A percentile compares a stretch with the other conserved stretches of the same genome.
Conservation (phyloP, 35 echinoderm and acorn worm species). For the Apostichopus japonicus region DNA sequence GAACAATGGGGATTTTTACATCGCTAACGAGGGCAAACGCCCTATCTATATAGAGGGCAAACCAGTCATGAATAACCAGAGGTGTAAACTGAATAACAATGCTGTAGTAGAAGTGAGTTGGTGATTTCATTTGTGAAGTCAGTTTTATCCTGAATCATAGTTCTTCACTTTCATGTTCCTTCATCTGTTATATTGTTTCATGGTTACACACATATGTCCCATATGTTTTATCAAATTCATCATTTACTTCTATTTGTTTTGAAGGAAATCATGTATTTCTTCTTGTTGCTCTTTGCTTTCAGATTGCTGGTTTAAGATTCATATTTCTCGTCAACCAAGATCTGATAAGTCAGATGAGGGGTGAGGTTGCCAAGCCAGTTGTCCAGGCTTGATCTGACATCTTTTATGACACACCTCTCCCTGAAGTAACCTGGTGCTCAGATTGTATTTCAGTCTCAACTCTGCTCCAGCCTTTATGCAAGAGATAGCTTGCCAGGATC, state of each 20-base stretch:
- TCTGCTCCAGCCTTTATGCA: no score
- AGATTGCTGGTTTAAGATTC: conserved; percentile 98
- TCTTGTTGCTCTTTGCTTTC: neutral
- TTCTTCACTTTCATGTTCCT: neutral
- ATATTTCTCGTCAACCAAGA: conserved; percentile 99
- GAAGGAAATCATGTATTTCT: neutral
- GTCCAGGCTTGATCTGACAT: neutral
- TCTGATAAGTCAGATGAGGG: conserved; percentile 79
- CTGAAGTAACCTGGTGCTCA: no score
- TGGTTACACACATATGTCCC: no score
- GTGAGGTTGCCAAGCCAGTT: conserved; percentile 66
- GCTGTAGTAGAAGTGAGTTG: conserved; percentile 89
- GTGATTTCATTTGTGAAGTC: neutral
- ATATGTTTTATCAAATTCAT: no score
- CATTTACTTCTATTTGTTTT: no score
- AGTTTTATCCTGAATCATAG: neutral
- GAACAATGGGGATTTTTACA: conserved; percentile 97
- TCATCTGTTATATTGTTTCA: no score
- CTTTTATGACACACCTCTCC: neutral
- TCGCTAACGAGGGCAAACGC: conserved; percentile 95
- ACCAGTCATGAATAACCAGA: conserved; percentile 75
- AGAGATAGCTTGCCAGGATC: no score
- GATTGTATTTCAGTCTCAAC: no score
- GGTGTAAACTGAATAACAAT: conserved; percentile 89
- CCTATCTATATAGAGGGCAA: conserved; percentile 95